Evolutionary conservation across 2,113 vertebrate species (phyloP).

Genomic region (Rafetus swinhoei): DNA sequence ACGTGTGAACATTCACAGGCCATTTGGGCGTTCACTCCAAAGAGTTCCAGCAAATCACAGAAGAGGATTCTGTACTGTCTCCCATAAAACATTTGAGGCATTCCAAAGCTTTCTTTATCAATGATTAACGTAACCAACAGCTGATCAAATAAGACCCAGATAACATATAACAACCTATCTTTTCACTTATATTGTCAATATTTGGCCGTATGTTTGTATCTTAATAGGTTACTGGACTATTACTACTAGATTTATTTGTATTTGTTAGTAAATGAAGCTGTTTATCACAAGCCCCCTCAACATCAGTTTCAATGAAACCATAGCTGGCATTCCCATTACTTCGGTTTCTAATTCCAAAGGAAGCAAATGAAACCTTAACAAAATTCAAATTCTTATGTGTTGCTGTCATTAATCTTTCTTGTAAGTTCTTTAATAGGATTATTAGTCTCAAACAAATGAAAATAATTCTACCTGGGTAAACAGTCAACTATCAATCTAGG

Average conservation of each 20-base stretch:
- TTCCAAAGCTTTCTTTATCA: constrained; percentile 15
- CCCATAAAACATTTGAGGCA: constrained; percentile 23
- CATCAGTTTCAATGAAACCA: constrained; percentile 1
- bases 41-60: constrained; percentile 17
- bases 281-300: neutral
- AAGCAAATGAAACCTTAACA: constrained; percentile 37
- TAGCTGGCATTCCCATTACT: constrained; percentile 43
- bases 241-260: constrained; percentile 53
- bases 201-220: constrained; percentile 31
- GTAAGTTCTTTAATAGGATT: constrained; percentile 28
- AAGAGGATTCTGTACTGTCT: neutral
- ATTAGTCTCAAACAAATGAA: neutral
- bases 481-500: neutral
- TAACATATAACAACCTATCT: neutral
- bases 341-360: constrained; percentile 49
- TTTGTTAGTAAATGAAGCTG: constrained; percentile 23
- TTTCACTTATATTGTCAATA: constrained; percentile 24
- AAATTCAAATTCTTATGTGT: constrained; percentile 20
- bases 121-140: constrained; percentile 11
- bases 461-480: neutral
- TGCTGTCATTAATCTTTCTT: constrained; percentile 27
- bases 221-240: constrained; percentile 28
- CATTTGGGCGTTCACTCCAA: neutral
- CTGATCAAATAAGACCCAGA: constrained; percentile 6
- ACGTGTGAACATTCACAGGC: constrained; percentile 12